Conservation (phyloP, 37 sponge, comb jelly and placozoan species). For the Crambe crambe region DNA sequence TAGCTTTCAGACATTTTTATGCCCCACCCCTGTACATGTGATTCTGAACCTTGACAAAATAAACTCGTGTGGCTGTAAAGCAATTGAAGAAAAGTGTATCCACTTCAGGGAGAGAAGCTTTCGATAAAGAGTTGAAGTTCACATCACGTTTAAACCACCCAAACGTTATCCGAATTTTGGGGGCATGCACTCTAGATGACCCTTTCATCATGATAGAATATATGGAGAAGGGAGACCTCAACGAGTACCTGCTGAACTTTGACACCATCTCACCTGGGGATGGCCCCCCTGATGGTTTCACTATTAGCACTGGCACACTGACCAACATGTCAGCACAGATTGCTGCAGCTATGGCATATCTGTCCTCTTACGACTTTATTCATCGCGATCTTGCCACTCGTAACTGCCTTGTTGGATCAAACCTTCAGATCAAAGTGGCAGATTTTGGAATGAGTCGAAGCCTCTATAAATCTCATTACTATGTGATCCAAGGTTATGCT, state of each 20-base stretch:
- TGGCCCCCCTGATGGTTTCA: not conserved
- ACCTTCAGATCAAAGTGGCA: conserved; percentile 56
- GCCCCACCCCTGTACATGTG: no score
- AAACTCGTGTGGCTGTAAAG: conserved; percentile 57
- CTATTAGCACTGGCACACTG: conserved; percentile 32
- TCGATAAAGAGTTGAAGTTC: conserved; percentile 63
- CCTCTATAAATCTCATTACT: conserved; percentile 69
- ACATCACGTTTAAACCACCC: conserved; percentile 60
- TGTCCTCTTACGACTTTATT: conserved; percentile 60
- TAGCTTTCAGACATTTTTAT: no score
- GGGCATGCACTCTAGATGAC: conserved; percentile 43
- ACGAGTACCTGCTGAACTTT: conserved; percentile 48
- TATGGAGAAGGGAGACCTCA: conserved; percentile 73
- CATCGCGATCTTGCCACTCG: conserved; percentile 73
- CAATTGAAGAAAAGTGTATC: conserved; percentile 29
- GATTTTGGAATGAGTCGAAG: conserved; percentile 79
- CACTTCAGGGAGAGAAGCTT: not conserved
- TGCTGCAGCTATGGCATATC: conserved; percentile 77
- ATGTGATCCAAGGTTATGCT: conserved; percentile 42
- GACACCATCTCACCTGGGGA: not conserved
- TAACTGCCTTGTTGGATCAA: conserved; percentile 79
- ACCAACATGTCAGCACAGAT: conserved; percentile 62
- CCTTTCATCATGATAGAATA: conserved; percentile 76
- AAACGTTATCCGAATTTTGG: conserved; percentile 59
- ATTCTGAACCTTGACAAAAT: no score